phyloP scores from a whole-genome alignment of 2,113 vertebrate genomes.

The Ceyx melanurus region DNA sequence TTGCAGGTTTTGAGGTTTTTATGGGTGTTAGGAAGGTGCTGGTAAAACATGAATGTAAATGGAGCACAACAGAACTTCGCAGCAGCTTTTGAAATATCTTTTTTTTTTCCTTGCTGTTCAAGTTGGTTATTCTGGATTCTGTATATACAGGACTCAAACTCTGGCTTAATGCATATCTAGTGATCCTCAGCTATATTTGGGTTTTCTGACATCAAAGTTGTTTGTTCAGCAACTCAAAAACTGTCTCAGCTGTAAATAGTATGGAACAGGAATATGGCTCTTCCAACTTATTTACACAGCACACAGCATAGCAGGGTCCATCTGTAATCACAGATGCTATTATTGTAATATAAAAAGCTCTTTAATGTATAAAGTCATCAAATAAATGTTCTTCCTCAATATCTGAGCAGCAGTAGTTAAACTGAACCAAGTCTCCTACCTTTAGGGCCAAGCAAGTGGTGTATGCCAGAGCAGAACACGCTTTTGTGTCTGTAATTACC shows the following conservation, averaged over 20 bases:
- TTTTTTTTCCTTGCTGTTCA: background rate
- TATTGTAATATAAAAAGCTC: background rate
- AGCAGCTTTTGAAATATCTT: background rate
- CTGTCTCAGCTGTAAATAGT: slow-evolving; percentile 17
- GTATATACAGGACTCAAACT: background rate
- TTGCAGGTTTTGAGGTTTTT: background rate
- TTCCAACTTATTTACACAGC: background rate
- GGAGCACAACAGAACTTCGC: background rate
- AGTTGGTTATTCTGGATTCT: background rate
- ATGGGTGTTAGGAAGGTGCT: background rate
- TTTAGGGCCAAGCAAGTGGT: background rate
- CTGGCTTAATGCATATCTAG: background rate
- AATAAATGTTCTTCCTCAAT: background rate
- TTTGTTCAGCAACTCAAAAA: slow-evolving; percentile 44
- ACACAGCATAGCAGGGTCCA: background rate
- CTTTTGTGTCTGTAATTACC: background rate
- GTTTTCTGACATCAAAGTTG: slow-evolving; percentile 11
- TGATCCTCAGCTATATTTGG: slow-evolving; percentile 2
- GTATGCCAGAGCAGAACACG: background rate
- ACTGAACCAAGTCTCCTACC: background rate
- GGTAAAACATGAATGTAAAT: background rate
- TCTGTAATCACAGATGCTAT: slow-evolving; percentile 4
- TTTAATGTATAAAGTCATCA: background rate
- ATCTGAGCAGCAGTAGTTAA: background rate
- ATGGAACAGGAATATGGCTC: background rate